Evolutionary conservation across 2,888 invertebrate genomes (phyloP).

Genomic region (Eupithecia abbreviata): DNA sequence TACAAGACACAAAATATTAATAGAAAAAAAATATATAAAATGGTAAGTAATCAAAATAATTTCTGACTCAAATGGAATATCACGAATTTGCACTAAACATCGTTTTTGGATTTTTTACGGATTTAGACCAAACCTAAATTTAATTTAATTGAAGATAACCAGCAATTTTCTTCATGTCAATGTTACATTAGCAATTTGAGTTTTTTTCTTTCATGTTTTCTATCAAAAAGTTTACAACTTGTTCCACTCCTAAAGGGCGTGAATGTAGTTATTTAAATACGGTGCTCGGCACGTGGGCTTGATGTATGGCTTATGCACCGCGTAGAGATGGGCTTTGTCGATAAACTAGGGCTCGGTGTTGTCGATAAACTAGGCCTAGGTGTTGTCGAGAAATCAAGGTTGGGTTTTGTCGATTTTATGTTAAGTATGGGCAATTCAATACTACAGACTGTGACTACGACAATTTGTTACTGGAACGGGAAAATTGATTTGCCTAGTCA

Average conservation of each 20-base stretch:
- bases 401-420: background rate
- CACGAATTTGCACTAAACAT: no score
- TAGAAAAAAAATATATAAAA: no score
- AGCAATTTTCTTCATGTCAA: no score
- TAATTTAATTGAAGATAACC: no score
- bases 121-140: background rate
- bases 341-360: constrained; percentile 8
- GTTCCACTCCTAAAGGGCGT: constrained; percentile 36
- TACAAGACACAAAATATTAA: background rate
- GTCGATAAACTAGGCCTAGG: background rate
- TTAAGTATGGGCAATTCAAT: background rate
- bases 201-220: background rate
- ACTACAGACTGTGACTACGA: background rate
- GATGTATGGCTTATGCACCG: constrained; percentile 49
- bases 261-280: constrained; percentile 53
- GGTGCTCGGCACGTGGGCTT: constrained; percentile 58
- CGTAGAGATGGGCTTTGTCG: constrained; percentile 31
- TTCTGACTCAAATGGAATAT: no score
- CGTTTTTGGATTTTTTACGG: background rate
- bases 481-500: background rate
- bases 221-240: constrained; percentile 20
- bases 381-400: no score
- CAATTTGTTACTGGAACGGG: background rate
- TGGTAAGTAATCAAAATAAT: no score
- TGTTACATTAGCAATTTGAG: no score